Evolutionary conservation across 1,140 invertebrate genomes (phyloP).

Genomic region (Platyscapa corneri): DNA sequence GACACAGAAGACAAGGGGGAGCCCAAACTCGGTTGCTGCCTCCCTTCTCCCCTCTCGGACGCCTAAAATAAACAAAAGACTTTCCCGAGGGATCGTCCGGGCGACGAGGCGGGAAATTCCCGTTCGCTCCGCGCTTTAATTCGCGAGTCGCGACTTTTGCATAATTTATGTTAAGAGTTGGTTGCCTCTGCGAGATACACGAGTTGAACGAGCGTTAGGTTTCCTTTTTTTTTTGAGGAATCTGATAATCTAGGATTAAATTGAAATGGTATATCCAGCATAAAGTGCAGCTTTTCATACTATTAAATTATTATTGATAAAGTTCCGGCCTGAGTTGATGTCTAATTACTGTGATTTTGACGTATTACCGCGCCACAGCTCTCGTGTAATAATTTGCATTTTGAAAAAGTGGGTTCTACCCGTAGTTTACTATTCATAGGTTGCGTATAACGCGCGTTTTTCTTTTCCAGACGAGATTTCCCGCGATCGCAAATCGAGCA

Average conservation of each 20-base stretch:
- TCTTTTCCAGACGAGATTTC: too few relatives aligned
- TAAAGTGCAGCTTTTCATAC: not conserved
- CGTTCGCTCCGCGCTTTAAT: not conserved
- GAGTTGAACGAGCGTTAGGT: not conserved
- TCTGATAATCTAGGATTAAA: not conserved
- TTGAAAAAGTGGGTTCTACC: too few relatives aligned
- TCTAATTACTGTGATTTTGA: slow-evolving; percentile 3
- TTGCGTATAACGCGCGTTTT: too few relatives aligned
- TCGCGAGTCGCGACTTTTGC: not conserved
- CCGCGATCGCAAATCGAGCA: too few relatives aligned
- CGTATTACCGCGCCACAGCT: not conserved
- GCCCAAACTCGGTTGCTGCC: too few relatives aligned
- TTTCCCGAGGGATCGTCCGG: too few relatives aligned
- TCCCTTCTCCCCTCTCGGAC: too few relatives aligned
- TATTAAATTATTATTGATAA: too few relatives aligned
- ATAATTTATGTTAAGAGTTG: not conserved
- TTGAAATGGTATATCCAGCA: not conserved
- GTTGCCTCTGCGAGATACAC: not conserved
- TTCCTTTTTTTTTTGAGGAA: not conserved
- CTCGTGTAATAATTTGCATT: not conserved
- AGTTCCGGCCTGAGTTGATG: not conserved
- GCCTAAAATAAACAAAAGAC: too few relatives aligned
- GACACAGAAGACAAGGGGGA: not conserved
- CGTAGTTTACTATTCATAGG: too few relatives aligned
- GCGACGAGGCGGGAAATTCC: too few relatives aligned